A percentile compares a stretch with the other conserved stretches of the same genome.
phyloP scores from a whole-genome alignment of 2,888 invertebrate species.

The Spisula solida region DNA sequence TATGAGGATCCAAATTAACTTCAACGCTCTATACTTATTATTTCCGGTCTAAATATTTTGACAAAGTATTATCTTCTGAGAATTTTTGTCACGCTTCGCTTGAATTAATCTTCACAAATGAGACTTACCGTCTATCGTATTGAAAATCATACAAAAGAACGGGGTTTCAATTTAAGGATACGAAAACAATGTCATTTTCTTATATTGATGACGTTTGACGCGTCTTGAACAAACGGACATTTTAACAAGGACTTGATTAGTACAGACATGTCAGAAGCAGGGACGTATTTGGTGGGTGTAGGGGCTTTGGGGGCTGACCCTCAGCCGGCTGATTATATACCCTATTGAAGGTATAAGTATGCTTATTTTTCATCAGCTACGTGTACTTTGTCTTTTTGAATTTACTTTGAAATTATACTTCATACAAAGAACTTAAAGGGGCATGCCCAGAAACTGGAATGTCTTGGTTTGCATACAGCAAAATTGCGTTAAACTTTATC shows the following conservation, averaged over 20 bases:
- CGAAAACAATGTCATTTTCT: background rate
- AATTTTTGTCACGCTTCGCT: background rate
- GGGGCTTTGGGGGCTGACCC: too few relatives aligned
- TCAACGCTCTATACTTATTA: background rate
- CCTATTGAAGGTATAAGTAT: background rate
- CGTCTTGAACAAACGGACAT: background rate
- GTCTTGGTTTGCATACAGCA: too few relatives aligned
- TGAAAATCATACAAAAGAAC: background rate
- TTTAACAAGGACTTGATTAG: background rate
- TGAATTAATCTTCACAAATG: background rate
- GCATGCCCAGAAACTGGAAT: too few relatives aligned
- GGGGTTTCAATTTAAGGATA: background rate
- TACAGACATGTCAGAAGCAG: background rate
- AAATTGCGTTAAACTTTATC: too few relatives aligned
- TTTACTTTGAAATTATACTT: too few relatives aligned
- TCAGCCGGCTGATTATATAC: background rate
- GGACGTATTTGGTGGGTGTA: background rate
- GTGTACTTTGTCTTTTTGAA: too few relatives aligned
- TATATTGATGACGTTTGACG: background rate
- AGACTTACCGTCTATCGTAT: background rate
- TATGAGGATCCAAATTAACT: background rate
- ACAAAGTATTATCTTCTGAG: background rate
- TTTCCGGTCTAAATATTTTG: constrained; percentile 7
- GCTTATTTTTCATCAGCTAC: too few relatives aligned
- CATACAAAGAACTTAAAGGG: too few relatives aligned